Evolutionary conservation across 2,797 vertebrate genomes (phyloP).

Genomic region (Xyrichtys novacula): DNA sequence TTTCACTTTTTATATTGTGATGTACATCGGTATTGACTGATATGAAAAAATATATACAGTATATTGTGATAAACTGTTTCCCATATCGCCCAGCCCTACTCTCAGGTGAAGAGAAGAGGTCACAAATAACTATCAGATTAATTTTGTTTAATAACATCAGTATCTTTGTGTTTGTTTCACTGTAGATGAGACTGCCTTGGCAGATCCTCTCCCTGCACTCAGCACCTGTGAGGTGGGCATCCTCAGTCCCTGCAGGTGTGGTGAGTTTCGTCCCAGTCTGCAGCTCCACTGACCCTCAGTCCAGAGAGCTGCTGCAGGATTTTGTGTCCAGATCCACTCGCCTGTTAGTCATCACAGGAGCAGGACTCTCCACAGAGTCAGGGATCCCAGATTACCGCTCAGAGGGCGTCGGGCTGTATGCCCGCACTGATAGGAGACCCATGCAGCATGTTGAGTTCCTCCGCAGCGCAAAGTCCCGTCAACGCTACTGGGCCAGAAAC

Average conservation of each 20-base stretch:
- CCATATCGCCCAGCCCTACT: too few species aligned
- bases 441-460: constrained; percentile 92
- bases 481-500: constrained; percentile 97
- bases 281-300: constrained; percentile 76
- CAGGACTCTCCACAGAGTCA: constrained; percentile 96
- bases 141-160: too few species aligned
- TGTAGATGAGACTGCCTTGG: constrained; percentile 78
- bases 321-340: constrained; percentile 86
- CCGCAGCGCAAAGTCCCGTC: constrained; percentile 87
- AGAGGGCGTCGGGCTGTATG: constrained; percentile 92
- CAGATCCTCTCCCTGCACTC: constrained; percentile 36
- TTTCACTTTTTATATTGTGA: too few species aligned
- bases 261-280: constrained; percentile 89
- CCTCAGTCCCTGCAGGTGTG: constrained; percentile 49
- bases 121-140: too few species aligned
- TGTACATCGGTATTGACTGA: too few species aligned
- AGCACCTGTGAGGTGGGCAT: constrained; percentile 39
- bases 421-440: constrained; percentile 91
- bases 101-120: too few species aligned
- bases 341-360: constrained; percentile 92
- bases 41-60: too few species aligned
- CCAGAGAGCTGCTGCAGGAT: constrained; percentile 87
- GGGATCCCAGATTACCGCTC: constrained; percentile 98
- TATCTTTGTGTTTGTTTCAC: neutral
- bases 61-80: too few species aligned